phyloP scores from a whole-genome alignment of 2,113 vertebrate genomes.

The Gadus macrocephalus region DNA sequence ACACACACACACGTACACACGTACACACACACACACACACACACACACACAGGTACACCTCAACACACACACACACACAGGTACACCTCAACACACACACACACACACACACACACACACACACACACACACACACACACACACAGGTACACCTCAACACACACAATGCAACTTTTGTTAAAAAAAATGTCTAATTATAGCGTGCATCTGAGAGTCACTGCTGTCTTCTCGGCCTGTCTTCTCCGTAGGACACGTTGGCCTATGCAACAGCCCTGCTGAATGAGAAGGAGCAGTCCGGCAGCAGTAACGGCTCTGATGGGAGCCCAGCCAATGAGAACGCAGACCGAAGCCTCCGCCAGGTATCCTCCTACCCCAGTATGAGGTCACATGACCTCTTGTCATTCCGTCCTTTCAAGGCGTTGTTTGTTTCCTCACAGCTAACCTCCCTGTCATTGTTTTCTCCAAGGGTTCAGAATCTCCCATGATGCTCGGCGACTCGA shows the following conservation, averaged over 20 bases:
- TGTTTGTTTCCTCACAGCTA: too few species aligned
- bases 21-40: too few species aligned
- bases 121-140: not conserved
- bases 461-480: constrained; percentile 92
- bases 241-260: constrained; percentile 86
- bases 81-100: too few species aligned
- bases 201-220: too few species aligned
- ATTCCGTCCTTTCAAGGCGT: too few species aligned
- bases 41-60: not conserved
- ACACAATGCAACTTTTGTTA: not conserved
- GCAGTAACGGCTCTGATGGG: constrained; percentile 96
- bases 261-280: constrained; percentile 96
- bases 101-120: not conserved
- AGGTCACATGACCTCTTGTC: not conserved
- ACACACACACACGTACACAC: not conserved
- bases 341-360: constrained; percentile 91
- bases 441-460: not conserved
- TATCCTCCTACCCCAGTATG: constrained; percentile 49
- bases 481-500: constrained; percentile 95
- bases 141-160: too few species aligned
- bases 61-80: too few species aligned
- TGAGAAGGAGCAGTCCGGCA: constrained; percentile 96
- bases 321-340: constrained; percentile 94
- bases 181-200: too few species aligned
- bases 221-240: constrained; percentile 11